Percentiles rank a stretch among this genome's conserved stretches.
These are phyloP conservation scores for Drosophila dunni DNA, from an alignment of 1,140 invertebrate genomes.

Conservation along the genomic window DNA sequence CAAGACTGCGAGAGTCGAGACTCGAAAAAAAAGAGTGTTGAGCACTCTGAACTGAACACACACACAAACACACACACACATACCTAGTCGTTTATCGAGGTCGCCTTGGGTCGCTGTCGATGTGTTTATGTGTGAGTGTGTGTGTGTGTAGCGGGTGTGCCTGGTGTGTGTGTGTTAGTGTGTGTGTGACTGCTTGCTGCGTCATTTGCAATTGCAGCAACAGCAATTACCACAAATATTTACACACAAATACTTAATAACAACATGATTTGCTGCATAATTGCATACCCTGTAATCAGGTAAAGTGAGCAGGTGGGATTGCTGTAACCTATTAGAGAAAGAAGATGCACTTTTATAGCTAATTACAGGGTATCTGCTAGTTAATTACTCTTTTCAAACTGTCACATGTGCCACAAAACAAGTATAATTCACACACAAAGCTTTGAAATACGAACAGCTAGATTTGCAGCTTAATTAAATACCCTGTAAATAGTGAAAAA, in stretches of 20 bases:
- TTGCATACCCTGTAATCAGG: not conserved
- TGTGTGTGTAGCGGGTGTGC: constrained; percentile 23
- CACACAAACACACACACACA: not conserved
- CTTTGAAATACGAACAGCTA: constrained; percentile 23
- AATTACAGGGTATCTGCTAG: no score
- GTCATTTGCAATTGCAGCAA: constrained; percentile 66
- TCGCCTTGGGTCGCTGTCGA: constrained; percentile 34
- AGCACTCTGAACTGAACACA: constrained; percentile 17
- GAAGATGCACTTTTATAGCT: no score
- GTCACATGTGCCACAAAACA: not conserved
- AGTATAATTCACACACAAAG: constrained; percentile 10
- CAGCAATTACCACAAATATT: constrained; percentile 20
- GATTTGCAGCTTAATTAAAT: constrained; percentile 38
- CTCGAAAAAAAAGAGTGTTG: constrained; percentile 2
- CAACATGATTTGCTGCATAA: constrained; percentile 44
- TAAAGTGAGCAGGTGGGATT: no score
- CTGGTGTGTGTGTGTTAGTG: constrained; percentile 7
- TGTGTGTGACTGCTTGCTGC: constrained; percentile 42
- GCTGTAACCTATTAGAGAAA: no score
- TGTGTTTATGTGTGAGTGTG: constrained; percentile 9
- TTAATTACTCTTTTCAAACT: no score
- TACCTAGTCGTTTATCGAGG: constrained; percentile 40
- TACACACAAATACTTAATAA: constrained; percentile 29
- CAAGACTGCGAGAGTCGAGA: not conserved
- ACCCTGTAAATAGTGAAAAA: constrained; percentile 1